Percentiles rank a stretch among this genome's conserved stretches.
Conservation (phyloP, 2,113 vertebrate genomes). For the Crotalus horridus region DNA sequence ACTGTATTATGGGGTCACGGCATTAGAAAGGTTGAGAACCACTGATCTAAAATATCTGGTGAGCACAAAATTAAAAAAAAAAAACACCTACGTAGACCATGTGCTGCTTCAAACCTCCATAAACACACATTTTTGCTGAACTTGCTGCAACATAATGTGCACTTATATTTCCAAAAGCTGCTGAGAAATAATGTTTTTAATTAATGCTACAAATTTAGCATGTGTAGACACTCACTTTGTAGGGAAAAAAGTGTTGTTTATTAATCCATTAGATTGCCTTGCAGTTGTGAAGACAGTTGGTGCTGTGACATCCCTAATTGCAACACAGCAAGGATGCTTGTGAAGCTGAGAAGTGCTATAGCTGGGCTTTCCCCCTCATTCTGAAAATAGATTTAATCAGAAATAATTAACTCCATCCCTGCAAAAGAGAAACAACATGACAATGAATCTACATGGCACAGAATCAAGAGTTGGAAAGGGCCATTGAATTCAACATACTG, state of each 20-base stretch:
- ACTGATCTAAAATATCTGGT: neutral
- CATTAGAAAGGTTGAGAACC: no score
- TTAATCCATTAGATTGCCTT: slow-evolving; percentile 8
- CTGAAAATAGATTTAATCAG: neutral
- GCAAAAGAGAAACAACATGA: slow-evolving; percentile 16
- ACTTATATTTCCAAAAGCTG: accelerated
- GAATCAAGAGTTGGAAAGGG: neutral
- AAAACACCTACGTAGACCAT: neutral
- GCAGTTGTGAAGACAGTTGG: slow-evolving; percentile 8
- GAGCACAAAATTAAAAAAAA: neutral
- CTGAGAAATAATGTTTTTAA: neutral
- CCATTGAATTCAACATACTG: neutral
- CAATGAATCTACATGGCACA: neutral
- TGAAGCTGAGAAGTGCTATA: slow-evolving; percentile 30
- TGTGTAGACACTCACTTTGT: neutral
- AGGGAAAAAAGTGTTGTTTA: neutral
- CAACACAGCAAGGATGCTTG: slow-evolving; percentile 25
- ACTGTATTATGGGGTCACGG: no score
- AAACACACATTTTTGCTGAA: neutral
- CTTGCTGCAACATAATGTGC: neutral
- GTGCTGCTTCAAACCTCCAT: neutral
- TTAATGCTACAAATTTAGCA: neutral
- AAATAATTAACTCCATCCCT: neutral
- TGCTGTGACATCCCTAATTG: slow-evolving; percentile 6
- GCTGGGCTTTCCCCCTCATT: slow-evolving; percentile 24